phyloP scores from a whole-genome alignment of 2,113 vertebrate species.

The Siphamia tubifer region DNA sequence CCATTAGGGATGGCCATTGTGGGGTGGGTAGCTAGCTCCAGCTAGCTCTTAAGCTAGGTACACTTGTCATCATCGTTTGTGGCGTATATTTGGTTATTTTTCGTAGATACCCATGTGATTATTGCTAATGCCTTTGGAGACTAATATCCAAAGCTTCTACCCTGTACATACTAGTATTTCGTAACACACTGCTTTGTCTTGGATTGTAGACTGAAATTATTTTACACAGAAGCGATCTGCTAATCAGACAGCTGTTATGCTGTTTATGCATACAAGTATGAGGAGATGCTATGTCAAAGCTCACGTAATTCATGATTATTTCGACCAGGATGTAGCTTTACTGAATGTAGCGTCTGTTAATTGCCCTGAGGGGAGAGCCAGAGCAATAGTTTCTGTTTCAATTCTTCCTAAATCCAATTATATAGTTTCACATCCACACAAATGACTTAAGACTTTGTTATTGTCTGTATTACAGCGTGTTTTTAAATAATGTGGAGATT shows the following conservation, averaged over 20 bases:
- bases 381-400: slow-evolving; percentile 56
- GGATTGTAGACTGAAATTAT: neutral
- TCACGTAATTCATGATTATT: slow-evolving; percentile 4
- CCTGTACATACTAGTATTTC: neutral
- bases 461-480: slow-evolving; percentile 19
- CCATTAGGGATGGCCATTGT: slow-evolving; percentile 52
- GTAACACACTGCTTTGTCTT: neutral
- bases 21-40: slow-evolving; percentile 60
- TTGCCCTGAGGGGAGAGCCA: neutral
- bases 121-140: neutral
- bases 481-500: neutral
- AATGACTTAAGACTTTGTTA: slow-evolving; percentile 4
- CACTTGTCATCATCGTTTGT: slow-evolving; percentile 51
- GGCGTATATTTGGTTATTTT: slow-evolving; percentile 36
- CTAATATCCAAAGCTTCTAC: neutral
- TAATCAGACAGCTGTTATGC: slow-evolving; percentile 38
- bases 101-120: neutral
- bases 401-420: slow-evolving; percentile 20
- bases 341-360: neutral
- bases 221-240: neutral
- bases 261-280: slow-evolving; percentile 23
- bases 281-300: slow-evolving; percentile 43
- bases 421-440: neutral
- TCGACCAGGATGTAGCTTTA: neutral
- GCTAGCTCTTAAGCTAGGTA: slow-evolving; percentile 59